Base-by-base conservation (phyloP, 2,888 invertebrate genomes). In the Ectemnius continuus region DNA sequence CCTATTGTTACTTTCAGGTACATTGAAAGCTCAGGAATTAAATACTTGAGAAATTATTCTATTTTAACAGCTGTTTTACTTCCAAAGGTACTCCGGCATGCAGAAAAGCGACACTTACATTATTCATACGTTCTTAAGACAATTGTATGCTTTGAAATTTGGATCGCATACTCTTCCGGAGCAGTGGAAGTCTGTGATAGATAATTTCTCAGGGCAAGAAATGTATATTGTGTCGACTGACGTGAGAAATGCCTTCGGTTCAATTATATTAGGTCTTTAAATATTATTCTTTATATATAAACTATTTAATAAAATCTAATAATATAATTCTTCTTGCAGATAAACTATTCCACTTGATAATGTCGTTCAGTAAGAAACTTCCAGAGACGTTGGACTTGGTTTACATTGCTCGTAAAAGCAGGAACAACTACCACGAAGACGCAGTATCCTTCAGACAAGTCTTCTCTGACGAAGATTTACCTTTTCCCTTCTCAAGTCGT, bases 241-340 rank as follows among this genome's bases (percentile, higher is more conserved):
- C 58, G 62, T 76, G 57, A 13, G 2, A 8, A 61, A 76, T 63
- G 76, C 76, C 6, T 76, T 76, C 58, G 76, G 72, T 76, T 72
- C 76, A 16, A 62, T 76, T 45, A 8, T 59, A 46, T 76, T 71
- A 5, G 28, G 76, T 76, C 36, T 8, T 36, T 4, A 36, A 36
- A 36, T 11, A 68, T 56, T 36, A 52, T 4, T 18, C 8, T 45
- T 60, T 13, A 13, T 52, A 47, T 4, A 48, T 61, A 1, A 45
- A 68, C 2, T 14, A 46, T 36, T 48, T 46, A 0, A 14, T 48
- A 18, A 28, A 60, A 8, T 4, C 0, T 6, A 6, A 28, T 28
- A 36, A 58, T 6, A 58, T 8, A 20, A 6, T 58, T 28, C 57
- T 13, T 16, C 1, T 18, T 60, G 23, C n/a, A 76, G 75, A 36